Base-by-base conservation (phyloP, 1,140 invertebrate species). In the Musca domestica region DNA sequence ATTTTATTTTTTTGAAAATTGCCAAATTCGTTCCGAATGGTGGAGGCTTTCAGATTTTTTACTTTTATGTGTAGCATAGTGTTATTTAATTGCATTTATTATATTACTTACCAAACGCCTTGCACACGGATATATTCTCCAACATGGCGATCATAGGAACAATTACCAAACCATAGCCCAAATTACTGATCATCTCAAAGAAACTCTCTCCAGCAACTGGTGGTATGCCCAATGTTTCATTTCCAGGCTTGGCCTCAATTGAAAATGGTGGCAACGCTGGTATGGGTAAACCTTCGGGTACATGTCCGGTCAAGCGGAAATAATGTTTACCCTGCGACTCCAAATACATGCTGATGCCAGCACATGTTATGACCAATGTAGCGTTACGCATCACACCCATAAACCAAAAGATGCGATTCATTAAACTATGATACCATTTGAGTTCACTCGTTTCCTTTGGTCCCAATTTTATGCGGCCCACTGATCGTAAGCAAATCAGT, bases 81-180 rank as follows among this genome's bases (percentile, higher is more conserved):
- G n/a, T n/a, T n/a, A n/a, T n/a, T n/a, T n/a, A n/a, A n/a, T n/a
- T n/a, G n/a, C n/a, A n/a, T n/a, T 47, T 19, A 12, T 30, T 30
- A 9, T 25, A 19, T 3, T 52, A 68, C 71, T 70, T 56, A 70
- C 69, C 88, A 86, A 80, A 77, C 4, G 91, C 91, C 83, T 94
- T 94, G 78, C 91, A 94, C 64, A 94, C 91, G 6, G 92, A 89
- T 64, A 94, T 91, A 72, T 93, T 90, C 79, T 95, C 93, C 72
- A 95, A 85, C 27, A 95, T 81, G 20, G 90, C 89, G 70, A 95
- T 88, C 9, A 95, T 82, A 3, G 93, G 92, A 30, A 95, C 84
- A 30, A 95, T 90, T 23, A 94, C 81, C 52, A 95, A 83, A 6
- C 91, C 91, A 22, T 89, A 90, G 25, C 91, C 91, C 71, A 93